Base-by-base conservation (phyloP, 2,888 invertebrate genomes). In the Prosapia bicincta region DNA sequence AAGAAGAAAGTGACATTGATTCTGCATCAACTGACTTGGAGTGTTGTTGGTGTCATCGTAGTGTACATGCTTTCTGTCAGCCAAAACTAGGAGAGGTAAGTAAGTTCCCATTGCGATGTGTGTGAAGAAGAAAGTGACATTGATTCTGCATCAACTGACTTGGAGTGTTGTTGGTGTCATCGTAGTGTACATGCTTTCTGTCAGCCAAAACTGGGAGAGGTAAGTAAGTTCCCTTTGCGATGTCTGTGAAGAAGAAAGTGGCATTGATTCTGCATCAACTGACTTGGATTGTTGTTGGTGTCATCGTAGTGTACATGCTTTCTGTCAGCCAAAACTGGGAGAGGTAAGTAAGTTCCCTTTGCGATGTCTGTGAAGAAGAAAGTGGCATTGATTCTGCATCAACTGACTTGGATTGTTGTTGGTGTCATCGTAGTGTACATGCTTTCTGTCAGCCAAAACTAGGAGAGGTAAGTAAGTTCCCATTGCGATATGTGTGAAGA, bases 231-330 rank as follows among this genome's bases (percentile, higher is more conserved):
- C 84, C 1, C 69, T 85, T 43, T 94, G 97, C 82, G 87, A 86
- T 75, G 86, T 90, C 24, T 95, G 94, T 83, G 87, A 89, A 28
- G 92, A 92, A 78, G 90, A 92, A 78, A 90, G 90, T 15, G 83
- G 76, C 10, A 80, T 86, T 71, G 90, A 89, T 67, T 89, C 90
- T 0, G 91, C 90, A 7, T 86, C 93, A 1, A 86, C 87, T 79
- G 93, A 94, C 81, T 90, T 88, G 84, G 92, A 92, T 81, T 98
- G 98, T 84, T 92, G 93, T 81, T 98, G 97, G 97, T 98, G 97
- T 83, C 93, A 95, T 82, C 88, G 91, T 80, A 90, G 90, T 66
- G 91, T 92, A 69, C 93, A 96, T 82, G 89, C 91, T 76, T 83
- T 85, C 77, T 92, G 92, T 82, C 87, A 87, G 81, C 78, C 83